Evolutionary conservation across 2,888 invertebrate genomes (phyloP).

Genomic region (Drosophila testacea): DNA sequence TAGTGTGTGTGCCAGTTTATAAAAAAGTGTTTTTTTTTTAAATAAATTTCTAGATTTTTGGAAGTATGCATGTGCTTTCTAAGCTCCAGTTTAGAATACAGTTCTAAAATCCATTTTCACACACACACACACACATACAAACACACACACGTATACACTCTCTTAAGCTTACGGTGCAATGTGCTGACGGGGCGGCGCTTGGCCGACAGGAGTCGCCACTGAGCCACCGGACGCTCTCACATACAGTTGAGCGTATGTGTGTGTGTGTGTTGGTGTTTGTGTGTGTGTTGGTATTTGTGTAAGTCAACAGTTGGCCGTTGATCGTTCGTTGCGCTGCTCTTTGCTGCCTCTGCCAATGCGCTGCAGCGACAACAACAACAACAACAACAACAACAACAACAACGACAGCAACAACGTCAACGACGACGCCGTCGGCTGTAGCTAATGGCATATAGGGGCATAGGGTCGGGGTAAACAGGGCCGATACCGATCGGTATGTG

Average conservation of each 20-base stretch:
- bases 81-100: constrained; percentile 2
- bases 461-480: constrained; percentile 5
- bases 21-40: neutral
- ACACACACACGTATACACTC: neutral
- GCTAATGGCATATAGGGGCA: constrained; percentile 2
- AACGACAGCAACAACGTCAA: neutral
- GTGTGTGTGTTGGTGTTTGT: constrained; percentile 2
- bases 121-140: constrained; percentile 4
- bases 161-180: constrained; percentile 32
- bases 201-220: constrained; percentile 45
- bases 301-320: constrained; percentile 23
- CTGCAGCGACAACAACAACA: constrained; percentile 18
- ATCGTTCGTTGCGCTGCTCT: constrained; percentile 41
- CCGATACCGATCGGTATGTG: constrained; percentile 9
- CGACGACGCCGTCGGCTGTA: constrained; percentile 11
- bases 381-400: constrained; percentile 1
- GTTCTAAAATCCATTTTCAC: constrained; percentile 11
- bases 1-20: neutral
- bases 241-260: neutral
- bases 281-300: constrained; percentile 15
- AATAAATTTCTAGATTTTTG: constrained; percentile 2
- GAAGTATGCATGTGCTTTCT: constrained; percentile 1
- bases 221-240: constrained; percentile 19
- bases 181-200: constrained; percentile 49
- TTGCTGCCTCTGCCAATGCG: constrained; percentile 21